These are phyloP conservation scores for Dicyrtomina minuta DNA, from an alignment of 2,888 invertebrate species.

Conservation along the genomic window DNA sequence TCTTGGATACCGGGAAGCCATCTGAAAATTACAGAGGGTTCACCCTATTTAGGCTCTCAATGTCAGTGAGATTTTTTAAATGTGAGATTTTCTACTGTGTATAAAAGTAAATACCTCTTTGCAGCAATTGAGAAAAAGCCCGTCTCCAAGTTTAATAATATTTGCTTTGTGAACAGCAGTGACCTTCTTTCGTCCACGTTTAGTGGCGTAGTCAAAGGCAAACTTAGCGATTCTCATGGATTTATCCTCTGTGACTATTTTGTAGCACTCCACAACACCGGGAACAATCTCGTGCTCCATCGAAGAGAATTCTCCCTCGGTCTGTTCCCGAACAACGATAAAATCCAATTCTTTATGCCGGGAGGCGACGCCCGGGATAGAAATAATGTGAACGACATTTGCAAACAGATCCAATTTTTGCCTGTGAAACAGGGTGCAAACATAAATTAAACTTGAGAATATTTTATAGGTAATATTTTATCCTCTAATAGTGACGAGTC, in stretches of 20 bases:
- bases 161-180: conserved; percentile 99
- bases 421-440: conserved; percentile 39
- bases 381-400: conserved; percentile 94
- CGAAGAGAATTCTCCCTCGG: conserved; percentile 98
- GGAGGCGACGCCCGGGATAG: conserved; percentile 83
- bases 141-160: conserved; percentile 99
- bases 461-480: too few species aligned
- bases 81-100: too few species aligned
- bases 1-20: conserved; percentile 85
- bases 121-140: conserved; percentile 86
- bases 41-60: too few species aligned
- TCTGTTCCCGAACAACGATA: conserved; percentile 96
- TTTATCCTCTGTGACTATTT: conserved; percentile 90
- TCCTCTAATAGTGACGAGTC: too few species aligned
- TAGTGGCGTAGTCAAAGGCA: conserved; percentile 97
- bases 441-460: background rate
- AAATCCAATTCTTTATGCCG: conserved; percentile 89
- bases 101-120: too few species aligned
- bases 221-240: conserved; percentile 97
- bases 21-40: conserved; percentile 61
- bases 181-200: conserved; percentile 90
- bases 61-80: too few species aligned
- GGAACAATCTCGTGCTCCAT: conserved; percentile 82
- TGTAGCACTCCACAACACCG: conserved; percentile 93
- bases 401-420: conserved; percentile 80